Evolutionary conservation across 2,113 vertebrate genomes (phyloP), one percentile per base, ranked within the genome.

Genomic region (Dasyornis broadbenti): DNA sequence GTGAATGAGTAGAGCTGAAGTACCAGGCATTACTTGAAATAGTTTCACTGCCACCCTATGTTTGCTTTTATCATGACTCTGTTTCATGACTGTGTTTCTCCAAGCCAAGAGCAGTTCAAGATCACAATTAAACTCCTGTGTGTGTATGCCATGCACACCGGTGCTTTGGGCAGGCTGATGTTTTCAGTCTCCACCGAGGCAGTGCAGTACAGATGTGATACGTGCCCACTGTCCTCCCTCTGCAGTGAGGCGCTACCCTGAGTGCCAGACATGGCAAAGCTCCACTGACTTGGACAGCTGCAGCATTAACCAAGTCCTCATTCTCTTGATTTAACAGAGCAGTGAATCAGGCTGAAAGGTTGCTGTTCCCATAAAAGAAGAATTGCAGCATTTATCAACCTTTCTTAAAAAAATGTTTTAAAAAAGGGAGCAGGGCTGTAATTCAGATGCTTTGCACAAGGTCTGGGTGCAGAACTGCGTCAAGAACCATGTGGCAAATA

Each of bases 111-210:
- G 47, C 68, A 65, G 63, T 14, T 85, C 37, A 33, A 13, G 21
- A 80, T 16, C 44, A 66, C 39, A 80, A n/a, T 14, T 22, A 19
- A 83, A 52, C 37, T 61, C 18, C 20, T 42, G 35, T 10, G 8
- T 5, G 2, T 13, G 35, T 16, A 30, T 3, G 9, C 23, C 79
- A 5, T 1, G 8, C 3, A 5, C 7, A 17, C 28, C 14, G 10
- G 15, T 71, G 77, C 65, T 89, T 10, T 35, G 52, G 56, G 52
- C 50, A 66, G 66, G 68, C 49, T 70, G 69, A 20, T 27, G 75
- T 39, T 90, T 40, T 52, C 40, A 2, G 35, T 45, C 70, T 77
- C 44, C 44, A 71, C 44, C 27, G 42, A 44, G 7, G 23, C 37
- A 27, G 20, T 7, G 40, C 91, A 73, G 50, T 18, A 27, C 1